These are phyloP conservation scores for Speoplatyrhinus poulsoni DNA, from an alignment of 2,113 vertebrate genomes.

Conservation along the genomic window DNA sequence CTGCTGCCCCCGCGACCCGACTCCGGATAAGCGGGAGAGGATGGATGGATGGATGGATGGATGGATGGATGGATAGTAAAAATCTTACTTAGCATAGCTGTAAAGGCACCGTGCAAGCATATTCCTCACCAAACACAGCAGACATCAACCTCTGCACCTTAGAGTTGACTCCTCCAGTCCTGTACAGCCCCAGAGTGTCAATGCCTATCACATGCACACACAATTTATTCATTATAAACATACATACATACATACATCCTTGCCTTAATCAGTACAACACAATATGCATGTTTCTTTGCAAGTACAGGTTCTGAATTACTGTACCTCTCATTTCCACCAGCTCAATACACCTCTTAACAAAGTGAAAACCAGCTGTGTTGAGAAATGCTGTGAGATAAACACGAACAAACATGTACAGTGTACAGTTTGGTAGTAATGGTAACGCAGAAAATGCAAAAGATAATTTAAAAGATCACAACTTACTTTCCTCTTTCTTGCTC, in stretches of 20 bases:
- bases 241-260: too few relatives aligned
- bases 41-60: too few relatives aligned
- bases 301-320: background rate
- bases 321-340: conserved; percentile 89
- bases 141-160: conserved; percentile 98
- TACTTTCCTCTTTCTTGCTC: conserved; percentile 98
- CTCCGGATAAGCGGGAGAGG: too few relatives aligned
- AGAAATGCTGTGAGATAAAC: conserved; percentile 84
- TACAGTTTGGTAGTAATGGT: background rate
- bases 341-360: conserved; percentile 91
- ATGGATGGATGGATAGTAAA: too few relatives aligned
- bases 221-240: background rate
- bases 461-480: conserved; percentile 55
- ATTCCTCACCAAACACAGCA: conserved; percentile 86
- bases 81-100: too few relatives aligned
- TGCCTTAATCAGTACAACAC: background rate
- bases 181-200: conserved; percentile 90
- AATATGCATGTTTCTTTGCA: background rate
- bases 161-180: conserved; percentile 96
- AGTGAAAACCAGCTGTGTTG: conserved; percentile 93
- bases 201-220: conserved; percentile 77
- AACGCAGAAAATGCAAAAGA: background rate
- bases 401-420: background rate
- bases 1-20: too few relatives aligned
- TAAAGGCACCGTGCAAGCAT: background rate